These are phyloP conservation scores for Sinocyclocheilus rhinocerous DNA, from an alignment of 2,113 vertebrate genomes.

Conservation along the genomic window DNA sequence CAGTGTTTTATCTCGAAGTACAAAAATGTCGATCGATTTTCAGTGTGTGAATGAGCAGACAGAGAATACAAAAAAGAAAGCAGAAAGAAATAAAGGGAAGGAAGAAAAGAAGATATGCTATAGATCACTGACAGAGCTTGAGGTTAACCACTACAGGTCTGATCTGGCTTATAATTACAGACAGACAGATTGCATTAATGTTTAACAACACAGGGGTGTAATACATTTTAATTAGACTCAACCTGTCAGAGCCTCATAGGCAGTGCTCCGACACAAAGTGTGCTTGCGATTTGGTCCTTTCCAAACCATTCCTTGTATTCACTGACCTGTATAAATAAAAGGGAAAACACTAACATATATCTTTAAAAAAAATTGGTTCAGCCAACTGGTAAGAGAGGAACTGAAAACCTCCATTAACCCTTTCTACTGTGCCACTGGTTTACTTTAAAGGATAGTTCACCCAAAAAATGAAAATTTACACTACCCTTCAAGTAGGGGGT, in stretches of 20 bases:
- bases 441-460: background rate
- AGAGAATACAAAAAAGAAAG: background rate
- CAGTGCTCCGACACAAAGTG: background rate
- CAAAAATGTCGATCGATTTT: background rate
- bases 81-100: background rate
- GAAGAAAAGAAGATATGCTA: background rate
- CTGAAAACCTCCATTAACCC: background rate
- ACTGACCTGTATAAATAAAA: too few relatives aligned
- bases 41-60: background rate
- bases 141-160: constrained; percentile 19
- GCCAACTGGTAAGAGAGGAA: too few relatives aligned
- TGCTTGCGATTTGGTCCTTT: background rate
- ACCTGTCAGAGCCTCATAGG: background rate
- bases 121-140: constrained; percentile 2
- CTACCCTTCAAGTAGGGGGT: too few relatives aligned
- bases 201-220: background rate
- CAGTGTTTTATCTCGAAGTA: background rate
- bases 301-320: background rate
- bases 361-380: too few relatives aligned
- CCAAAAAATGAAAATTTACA: too few relatives aligned
- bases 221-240: constrained; percentile 1
- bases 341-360: too few relatives aligned
- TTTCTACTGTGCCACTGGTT: background rate
- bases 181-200: constrained; percentile 11
- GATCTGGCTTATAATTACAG: constrained; percentile 46